Conservation (phyloP, 2,888 invertebrate genomes). For the Aphodius sticticus region DNA sequence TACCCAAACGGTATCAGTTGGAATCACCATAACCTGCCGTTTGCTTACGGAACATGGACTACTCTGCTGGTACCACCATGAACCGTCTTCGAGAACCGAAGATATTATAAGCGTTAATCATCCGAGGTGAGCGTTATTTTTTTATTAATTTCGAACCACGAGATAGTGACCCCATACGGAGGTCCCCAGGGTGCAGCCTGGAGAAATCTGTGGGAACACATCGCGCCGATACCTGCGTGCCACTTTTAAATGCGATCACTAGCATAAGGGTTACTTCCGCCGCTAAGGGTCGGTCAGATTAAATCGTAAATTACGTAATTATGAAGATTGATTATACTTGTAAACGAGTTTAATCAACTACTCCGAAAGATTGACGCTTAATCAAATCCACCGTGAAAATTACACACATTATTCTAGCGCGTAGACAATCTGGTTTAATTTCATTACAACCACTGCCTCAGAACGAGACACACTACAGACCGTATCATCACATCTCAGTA, state of each 20-base stretch:
- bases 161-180: background rate
- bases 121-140: background rate
- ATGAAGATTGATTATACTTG: constrained; percentile 4
- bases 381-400: background rate
- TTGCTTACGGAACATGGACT: background rate
- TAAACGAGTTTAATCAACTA: background rate
- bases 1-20: background rate
- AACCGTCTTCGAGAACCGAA: background rate
- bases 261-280: background rate
- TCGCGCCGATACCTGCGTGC: background rate
- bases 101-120: background rate
- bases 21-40: background rate
- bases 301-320: background rate
- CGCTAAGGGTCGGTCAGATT: background rate
- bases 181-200: background rate
- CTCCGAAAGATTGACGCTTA: background rate
- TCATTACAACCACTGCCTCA: background rate
- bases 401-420: constrained; percentile 4
- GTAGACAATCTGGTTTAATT: background rate
- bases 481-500: background rate
- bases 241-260: background rate
- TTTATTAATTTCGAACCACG: background rate
- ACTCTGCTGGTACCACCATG: background rate
- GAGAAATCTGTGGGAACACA: background rate
- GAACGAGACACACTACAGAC: background rate